phyloP scores from a whole-genome alignment of 2,113 vertebrate species.

The Anolis carolinensis region DNA sequence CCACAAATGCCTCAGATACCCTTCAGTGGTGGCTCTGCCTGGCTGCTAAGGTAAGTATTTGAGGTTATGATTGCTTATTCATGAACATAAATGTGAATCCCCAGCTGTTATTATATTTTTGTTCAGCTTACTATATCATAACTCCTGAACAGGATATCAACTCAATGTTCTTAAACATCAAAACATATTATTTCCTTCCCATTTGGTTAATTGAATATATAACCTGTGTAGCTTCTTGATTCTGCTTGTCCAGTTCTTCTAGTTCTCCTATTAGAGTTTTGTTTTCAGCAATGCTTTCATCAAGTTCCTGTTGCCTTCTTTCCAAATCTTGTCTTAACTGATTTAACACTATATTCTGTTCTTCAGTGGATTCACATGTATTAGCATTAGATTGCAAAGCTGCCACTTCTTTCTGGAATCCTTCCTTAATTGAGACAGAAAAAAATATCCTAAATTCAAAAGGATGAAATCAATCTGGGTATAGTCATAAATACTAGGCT shows the following conservation, averaged over 20 bases:
- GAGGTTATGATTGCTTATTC: no score
- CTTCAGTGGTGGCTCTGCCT: no score
- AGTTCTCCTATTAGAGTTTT: slow-evolving; percentile 83
- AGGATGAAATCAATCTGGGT: slow-evolving; percentile 21
- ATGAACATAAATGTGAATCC: no score
- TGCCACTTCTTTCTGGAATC: slow-evolving; percentile 62
- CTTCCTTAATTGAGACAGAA: slow-evolving; percentile 66
- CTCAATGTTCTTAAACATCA: not conserved
- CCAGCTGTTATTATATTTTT: no score
- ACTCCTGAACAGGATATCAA: no score
- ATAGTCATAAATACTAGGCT: not conserved
- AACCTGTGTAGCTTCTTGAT: slow-evolving; percentile 95
- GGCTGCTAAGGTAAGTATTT: no score
- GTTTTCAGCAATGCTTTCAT: slow-evolving; percentile 79
- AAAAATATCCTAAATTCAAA: not conserved
- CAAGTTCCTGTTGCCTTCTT: slow-evolving; percentile 78
- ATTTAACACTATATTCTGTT: slow-evolving; percentile 66
- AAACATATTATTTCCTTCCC: not conserved
- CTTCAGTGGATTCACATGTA: slow-evolving; percentile 49
- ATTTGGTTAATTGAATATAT: slow-evolving; percentile 20
- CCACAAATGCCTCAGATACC: no score
- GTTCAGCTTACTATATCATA: no score
- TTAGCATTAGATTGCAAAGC: slow-evolving; percentile 55
- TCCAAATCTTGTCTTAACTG: slow-evolving; percentile 81
- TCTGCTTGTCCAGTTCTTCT: slow-evolving; percentile 93